phyloP scores from a whole-genome alignment of 2,113 vertebrate genomes.

The Pogonocichla stellata region DNA sequence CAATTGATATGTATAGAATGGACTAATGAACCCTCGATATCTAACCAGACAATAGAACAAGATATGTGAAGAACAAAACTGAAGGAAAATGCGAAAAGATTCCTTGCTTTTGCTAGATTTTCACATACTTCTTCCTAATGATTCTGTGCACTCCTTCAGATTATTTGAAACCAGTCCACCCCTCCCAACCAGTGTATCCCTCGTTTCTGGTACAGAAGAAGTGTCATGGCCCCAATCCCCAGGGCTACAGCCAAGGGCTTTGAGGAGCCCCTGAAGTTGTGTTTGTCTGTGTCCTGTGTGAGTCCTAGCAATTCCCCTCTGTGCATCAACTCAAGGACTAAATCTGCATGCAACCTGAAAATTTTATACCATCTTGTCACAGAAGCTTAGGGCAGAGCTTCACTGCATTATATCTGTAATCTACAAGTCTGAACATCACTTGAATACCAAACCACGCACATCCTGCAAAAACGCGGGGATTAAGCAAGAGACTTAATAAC shows the following conservation, averaged over 20 bases:
- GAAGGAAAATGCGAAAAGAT: background rate
- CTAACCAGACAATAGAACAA: background rate
- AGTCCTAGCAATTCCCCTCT: background rate
- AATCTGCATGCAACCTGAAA: background rate
- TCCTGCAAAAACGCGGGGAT: background rate
- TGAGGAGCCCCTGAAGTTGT: background rate
- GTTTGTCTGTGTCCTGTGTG: rapidly evolving
- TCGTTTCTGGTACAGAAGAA: background rate
- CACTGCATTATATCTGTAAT: background rate
- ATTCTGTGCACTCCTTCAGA: background rate
- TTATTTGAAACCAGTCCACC: background rate
- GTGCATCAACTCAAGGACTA: background rate
- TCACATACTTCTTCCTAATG: background rate
- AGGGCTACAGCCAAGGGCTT: background rate
- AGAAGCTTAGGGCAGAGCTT: background rate
- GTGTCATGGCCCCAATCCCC: background rate
- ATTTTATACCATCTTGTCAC: background rate
- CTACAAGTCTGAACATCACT: background rate
- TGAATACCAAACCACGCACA: background rate
- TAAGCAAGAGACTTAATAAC: background rate
- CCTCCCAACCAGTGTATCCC: background rate
- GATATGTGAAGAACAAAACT: background rate
- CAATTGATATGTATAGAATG: background rate
- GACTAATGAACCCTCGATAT: background rate
- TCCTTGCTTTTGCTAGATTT: background rate